Conservation (phyloP, 1,140 invertebrate species). For the Brachionus paranguensis region DNA sequence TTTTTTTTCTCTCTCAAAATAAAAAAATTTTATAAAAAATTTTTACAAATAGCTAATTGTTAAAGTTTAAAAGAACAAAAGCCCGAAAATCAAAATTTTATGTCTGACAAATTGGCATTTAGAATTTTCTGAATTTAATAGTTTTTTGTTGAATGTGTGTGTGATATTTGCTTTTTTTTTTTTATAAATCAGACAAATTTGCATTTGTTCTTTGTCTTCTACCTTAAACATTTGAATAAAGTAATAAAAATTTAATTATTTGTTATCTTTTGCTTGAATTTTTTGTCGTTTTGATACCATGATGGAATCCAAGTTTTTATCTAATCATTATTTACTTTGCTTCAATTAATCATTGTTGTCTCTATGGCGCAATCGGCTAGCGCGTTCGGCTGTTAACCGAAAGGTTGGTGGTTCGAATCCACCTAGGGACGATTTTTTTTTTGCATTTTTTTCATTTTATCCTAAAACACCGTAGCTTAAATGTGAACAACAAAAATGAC, state of each 20-base stretch:
- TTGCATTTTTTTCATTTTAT: background rate
- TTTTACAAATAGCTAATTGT: no score
- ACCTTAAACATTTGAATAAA: background rate
- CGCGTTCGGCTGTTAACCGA: background rate
- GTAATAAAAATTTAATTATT: background rate
- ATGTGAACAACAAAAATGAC: no score
- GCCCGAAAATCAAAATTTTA: background rate
- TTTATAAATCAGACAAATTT: constrained; percentile 11
- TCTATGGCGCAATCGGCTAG: background rate
- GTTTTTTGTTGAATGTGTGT: background rate
- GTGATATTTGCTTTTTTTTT: background rate
- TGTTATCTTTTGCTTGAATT: background rate
- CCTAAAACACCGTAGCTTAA: no score
- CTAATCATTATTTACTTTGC: background rate
- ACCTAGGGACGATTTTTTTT: background rate
- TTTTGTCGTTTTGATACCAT: background rate
- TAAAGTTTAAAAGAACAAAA: background rate
- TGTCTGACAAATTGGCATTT: constrained; percentile 12
- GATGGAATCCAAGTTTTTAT: background rate
- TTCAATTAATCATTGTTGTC: background rate
- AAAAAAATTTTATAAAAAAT: background rate
- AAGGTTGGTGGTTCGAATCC: background rate
- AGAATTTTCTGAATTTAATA: background rate
- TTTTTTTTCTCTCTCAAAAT: background rate
- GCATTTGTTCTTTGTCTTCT: constrained; percentile 12